Base-by-base conservation (phyloP, 2,113 vertebrate species). In the Cyanistes caeruleus region DNA sequence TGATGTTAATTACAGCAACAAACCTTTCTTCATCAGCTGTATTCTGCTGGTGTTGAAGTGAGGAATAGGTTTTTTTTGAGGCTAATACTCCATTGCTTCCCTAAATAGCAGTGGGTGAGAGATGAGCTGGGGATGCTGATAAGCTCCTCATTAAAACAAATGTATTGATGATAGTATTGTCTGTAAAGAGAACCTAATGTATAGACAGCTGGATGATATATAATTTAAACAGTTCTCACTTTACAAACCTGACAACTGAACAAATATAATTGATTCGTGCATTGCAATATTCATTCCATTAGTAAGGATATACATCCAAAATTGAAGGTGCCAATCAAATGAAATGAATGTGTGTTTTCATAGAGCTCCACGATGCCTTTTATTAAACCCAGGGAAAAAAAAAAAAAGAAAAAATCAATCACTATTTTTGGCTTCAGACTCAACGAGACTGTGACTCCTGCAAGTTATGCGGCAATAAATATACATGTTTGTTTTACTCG, bases 301-400 rank as follows among this genome's bases (percentile, higher is more conserved):
- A 98, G 85, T 87, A 74, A 65, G 89, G 91, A 91, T 96, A 92
- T 92, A 89, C 81, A 95, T 81, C 67, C 63, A 84, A 87, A 98
- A 98, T 96, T 96, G 96, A 86, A 96, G 91, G 67, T 97, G 97
- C 97, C 97, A 97, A 95, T 98, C 98, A 98, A 85, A 95, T 33
- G 11, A 96, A 97, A 97, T 78, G 72, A 97, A 97, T 95, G 70
- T 44, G 13, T 93, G 82, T 95, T 97, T 95, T 96, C 93, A 65
- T 12, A 75, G 68, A 93, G 84, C 41, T 37, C 79, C 28, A 14
- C 55, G 46, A 93, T 96, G 96, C 75, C 79, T 96, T 91, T 92
- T 94, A 96, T 97, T 94, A 97, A 98, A 91, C 87, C 43, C 56
- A 82, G 55, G 31, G 69, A 80, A 89, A 73, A 28, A 85, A 55